A percentile compares a stretch with the other conserved stretches of the same genome.
phyloP scores from a whole-genome alignment of 2,888 invertebrate genomes.

The Bibio marci region DNA sequence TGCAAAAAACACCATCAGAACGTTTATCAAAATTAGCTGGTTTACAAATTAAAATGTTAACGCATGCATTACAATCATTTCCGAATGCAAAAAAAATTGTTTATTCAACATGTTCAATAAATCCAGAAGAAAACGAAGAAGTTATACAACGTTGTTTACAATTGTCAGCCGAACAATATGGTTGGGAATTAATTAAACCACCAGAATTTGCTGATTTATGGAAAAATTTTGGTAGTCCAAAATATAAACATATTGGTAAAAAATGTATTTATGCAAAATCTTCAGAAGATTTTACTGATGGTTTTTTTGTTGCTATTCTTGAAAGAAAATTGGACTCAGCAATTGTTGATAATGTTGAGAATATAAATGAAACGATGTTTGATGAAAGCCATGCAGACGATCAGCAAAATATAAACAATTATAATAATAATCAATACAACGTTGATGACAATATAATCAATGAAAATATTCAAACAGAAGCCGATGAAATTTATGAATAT shows the following conservation, averaged over 20 bases:
- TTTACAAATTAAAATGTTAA: constrained; percentile 67
- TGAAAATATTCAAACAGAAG: too few relatives aligned
- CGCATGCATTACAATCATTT: constrained; percentile 69
- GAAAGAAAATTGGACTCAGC: too few relatives aligned
- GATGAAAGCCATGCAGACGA: too few relatives aligned
- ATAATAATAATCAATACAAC: too few relatives aligned
- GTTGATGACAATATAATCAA: too few relatives aligned
- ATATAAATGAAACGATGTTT: too few relatives aligned
- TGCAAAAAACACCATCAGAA: constrained; percentile 31
- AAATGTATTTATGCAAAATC: constrained; percentile 66
- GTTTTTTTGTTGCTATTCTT: constrained; percentile 90
- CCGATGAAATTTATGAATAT: too few relatives aligned
- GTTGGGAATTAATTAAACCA: constrained; percentile 5
- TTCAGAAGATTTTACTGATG: constrained; percentile 66
- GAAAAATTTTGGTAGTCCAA: constrained; percentile 47
- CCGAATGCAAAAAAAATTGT: constrained; percentile 71
- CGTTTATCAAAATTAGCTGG: constrained; percentile 51
- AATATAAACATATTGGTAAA: constrained; percentile 47
- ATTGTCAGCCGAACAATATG: constrained; percentile 32
- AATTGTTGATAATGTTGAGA: too few relatives aligned
- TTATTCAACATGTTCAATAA: constrained; percentile 91
- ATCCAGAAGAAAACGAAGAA: constrained; percentile 81
- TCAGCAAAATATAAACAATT: too few relatives aligned
- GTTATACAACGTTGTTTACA: constrained; percentile 36
- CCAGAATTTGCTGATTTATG: constrained; percentile 41